A percentile compares a stretch with the other conserved stretches of the same genome.
Evolutionary conservation across 2,888 invertebrate species (phyloP).

Genomic region (Heliconius aoede): DNA sequence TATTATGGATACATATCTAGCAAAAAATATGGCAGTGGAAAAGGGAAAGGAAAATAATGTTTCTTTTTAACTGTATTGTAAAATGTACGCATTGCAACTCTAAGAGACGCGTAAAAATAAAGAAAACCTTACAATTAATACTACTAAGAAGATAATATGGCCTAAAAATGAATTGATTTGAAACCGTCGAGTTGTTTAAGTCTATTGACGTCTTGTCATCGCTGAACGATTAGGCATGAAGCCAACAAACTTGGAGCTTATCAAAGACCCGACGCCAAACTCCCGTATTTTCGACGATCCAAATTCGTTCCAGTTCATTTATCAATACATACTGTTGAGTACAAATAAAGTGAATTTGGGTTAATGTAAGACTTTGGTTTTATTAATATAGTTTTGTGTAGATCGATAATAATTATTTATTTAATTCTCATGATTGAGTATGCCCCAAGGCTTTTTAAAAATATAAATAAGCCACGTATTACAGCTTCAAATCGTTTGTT

Average conservation of each 20-base stretch:
- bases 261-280: constrained; percentile 26
- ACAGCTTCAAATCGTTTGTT: too few species aligned
- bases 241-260: constrained; percentile 42
- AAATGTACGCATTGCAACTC: too few species aligned
- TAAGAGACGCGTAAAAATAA: background rate
- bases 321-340: constrained; percentile 25
- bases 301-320: constrained; percentile 28
- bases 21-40: background rate
- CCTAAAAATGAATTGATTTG: constrained; percentile 12
- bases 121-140: background rate
- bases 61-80: too few species aligned
- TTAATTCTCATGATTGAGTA: background rate
- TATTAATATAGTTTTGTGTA: background rate
- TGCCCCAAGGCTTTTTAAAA: too few species aligned
- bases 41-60: too few species aligned
- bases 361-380: constrained; percentile 2
- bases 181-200: constrained; percentile 14
- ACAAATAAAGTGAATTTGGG: constrained; percentile 29
- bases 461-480: too few species aligned
- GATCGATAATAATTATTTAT: background rate
- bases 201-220: constrained; percentile 40
- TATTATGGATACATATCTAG: background rate
- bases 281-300: constrained; percentile 28
- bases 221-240: constrained; percentile 37
- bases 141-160: background rate